Conservation (phyloP, 2,888 invertebrate species). For the Alloplasta piceator region DNA sequence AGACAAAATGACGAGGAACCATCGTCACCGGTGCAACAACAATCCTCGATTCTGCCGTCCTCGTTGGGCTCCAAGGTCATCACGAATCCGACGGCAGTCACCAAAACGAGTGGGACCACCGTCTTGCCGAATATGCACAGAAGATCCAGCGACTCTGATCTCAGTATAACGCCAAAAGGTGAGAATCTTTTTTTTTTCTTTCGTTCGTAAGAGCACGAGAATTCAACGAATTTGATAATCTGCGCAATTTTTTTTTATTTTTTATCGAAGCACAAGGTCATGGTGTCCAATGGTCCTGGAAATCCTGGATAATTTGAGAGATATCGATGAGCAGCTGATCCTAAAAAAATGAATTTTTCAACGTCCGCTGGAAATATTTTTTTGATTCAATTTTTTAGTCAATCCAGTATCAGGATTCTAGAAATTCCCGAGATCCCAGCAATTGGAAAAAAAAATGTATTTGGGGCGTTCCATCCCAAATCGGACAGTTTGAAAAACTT, state of each 20-base stretch:
- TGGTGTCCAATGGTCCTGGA: no score
- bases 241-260: not conserved
- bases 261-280: no score
- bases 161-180: slow-evolving; percentile 97
- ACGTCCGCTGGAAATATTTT: no score
- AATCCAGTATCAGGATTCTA: no score
- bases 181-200: slow-evolving; percentile 72
- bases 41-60: slow-evolving; percentile 65
- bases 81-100: slow-evolving; percentile 84
- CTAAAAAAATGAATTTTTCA: no score
- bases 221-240: not conserved
- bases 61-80: slow-evolving; percentile 85
- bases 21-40: slow-evolving; percentile 61
- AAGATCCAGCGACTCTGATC: slow-evolving; percentile 96
- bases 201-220: not conserved
- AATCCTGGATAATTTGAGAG: no score
- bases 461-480: no score
- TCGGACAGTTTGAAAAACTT: no score
- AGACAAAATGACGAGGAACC: slow-evolving; percentile 78
- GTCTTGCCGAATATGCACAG: slow-evolving; percentile 85
- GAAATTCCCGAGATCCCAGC: no score
- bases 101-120: slow-evolving; percentile 81
- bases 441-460: no score
- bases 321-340: no score
- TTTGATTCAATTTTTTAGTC: no score